Evolutionary conservation across 2,797 vertebrate genomes (phyloP).

Genomic region (Epinephelus coioides): DNA sequence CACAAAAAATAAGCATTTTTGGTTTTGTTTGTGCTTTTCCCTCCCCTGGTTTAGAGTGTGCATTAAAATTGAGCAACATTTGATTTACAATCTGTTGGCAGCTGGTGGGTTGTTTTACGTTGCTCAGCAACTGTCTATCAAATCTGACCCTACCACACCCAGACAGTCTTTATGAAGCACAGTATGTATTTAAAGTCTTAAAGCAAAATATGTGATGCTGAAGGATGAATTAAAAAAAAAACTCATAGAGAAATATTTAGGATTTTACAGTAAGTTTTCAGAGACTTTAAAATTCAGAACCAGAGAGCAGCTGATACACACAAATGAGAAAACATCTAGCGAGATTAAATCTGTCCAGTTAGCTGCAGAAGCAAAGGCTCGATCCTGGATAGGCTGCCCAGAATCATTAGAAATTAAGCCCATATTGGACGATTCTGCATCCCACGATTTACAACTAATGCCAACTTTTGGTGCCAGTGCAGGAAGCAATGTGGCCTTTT

Average conservation of each 20-base stretch:
- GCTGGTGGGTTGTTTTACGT: neutral
- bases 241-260: too few relatives aligned
- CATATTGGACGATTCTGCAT: neutral
- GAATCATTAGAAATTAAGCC: neutral
- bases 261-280: too few relatives aligned
- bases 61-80: neutral
- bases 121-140: too few relatives aligned
- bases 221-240: too few relatives aligned
- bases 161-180: too few relatives aligned
- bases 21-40: neutral
- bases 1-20: neutral
- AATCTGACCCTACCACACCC: too few relatives aligned
- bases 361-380: neutral
- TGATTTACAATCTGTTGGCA: neutral
- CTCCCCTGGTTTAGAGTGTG: neutral
- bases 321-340: neutral
- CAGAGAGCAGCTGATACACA: neutral
- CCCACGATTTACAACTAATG: neutral
- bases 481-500: too few relatives aligned
- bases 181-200: too few relatives aligned
- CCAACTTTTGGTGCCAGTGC: too few relatives aligned
- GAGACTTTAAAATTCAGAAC: too few relatives aligned
- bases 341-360: neutral
- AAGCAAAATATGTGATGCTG: too few relatives aligned
- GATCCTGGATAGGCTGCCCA: neutral